These are phyloP conservation scores for Henricia sp. DNA, from an alignment of 53 echinoderm and acorn worm genomes.

Conservation along the genomic window DNA sequence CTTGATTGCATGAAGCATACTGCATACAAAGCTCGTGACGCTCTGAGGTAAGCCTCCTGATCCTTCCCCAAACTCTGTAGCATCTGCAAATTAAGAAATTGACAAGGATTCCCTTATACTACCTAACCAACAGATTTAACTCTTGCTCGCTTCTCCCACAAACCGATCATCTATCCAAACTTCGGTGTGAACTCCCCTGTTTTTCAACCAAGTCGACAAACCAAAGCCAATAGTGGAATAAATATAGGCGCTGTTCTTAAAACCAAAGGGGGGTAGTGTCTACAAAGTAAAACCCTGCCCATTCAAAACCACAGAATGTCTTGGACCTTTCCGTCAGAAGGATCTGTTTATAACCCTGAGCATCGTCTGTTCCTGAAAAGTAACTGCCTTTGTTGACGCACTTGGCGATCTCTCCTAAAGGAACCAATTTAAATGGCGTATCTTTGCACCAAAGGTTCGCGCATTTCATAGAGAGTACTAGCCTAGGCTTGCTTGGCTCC, in stretches of 20 bases:
- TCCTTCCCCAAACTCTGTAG: neutral
- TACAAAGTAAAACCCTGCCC: conserved; percentile 31
- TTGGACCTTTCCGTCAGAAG: neutral
- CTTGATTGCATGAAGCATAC: conserved; percentile 22
- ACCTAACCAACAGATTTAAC: neutral
- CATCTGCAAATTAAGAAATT: neutral
- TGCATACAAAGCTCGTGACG: neutral
- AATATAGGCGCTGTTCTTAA: neutral
- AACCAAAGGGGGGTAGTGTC: conserved; percentile 16
- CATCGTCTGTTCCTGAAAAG: no score
- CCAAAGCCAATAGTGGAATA: conserved; percentile 14
- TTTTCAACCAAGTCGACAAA: conserved; percentile 13
- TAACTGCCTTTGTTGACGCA: neutral
- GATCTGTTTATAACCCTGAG: neutral
- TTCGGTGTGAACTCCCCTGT: no score
- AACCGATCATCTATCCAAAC: no score
- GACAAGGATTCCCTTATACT: neutral
- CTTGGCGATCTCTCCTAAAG: neutral
- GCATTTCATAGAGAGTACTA: conserved; percentile 1
- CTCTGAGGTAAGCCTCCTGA: conserved; percentile 10
- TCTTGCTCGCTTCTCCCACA: neutral
- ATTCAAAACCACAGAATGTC: conserved; percentile 13
- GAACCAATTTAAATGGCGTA: conserved; percentile 1
- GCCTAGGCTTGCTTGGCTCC: neutral
- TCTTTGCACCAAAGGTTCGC: conserved; percentile 9